Evolutionary conservation across 2,113 vertebrate genomes (phyloP).

Genomic region (Nerophis lumbriciformis): DNA sequence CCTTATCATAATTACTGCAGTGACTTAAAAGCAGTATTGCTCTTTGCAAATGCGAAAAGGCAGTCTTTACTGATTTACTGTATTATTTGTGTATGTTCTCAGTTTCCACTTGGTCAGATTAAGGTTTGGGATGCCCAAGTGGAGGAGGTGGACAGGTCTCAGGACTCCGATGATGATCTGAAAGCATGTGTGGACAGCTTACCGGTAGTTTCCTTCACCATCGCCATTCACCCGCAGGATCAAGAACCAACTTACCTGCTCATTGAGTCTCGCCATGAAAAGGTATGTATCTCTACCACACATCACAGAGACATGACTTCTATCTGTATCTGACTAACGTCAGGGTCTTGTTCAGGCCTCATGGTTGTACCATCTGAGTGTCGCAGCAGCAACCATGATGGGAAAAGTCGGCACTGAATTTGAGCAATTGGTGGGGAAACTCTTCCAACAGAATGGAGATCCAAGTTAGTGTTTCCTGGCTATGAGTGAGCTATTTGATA

Average conservation of each 20-base stretch:
- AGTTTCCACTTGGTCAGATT: conserved; percentile 97
- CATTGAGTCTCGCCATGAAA: conserved; percentile 86
- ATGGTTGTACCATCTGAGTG: conserved; percentile 91
- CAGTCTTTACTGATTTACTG: background rate
- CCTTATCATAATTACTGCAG: background rate
- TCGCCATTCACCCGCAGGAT: conserved; percentile 84
- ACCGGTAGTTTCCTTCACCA: conserved; percentile 77
- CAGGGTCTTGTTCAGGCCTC: conserved; percentile 75
- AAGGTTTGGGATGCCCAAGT: conserved; percentile 88
- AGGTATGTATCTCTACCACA: conserved; percentile 65
- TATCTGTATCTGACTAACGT: accelerated
- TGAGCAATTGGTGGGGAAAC: conserved; percentile 89
- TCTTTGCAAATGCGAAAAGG: background rate
- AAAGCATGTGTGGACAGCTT: conserved; percentile 78
- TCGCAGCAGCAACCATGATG: conserved; percentile 83
- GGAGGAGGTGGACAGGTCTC: conserved; percentile 88
- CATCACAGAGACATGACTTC: background rate
- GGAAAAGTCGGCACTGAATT: conserved; percentile 91
- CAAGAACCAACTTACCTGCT: conserved; percentile 89
- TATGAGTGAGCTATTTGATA: too few species aligned
- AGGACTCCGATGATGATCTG: conserved; percentile 83
- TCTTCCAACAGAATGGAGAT: conserved; percentile 84
- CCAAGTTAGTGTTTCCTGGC: conserved; percentile 70
- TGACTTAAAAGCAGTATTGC: background rate
- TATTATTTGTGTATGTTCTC: conserved; percentile 1